Conservation (phyloP, 2,113 vertebrate genomes). For the Sardina pilchardus region DNA sequence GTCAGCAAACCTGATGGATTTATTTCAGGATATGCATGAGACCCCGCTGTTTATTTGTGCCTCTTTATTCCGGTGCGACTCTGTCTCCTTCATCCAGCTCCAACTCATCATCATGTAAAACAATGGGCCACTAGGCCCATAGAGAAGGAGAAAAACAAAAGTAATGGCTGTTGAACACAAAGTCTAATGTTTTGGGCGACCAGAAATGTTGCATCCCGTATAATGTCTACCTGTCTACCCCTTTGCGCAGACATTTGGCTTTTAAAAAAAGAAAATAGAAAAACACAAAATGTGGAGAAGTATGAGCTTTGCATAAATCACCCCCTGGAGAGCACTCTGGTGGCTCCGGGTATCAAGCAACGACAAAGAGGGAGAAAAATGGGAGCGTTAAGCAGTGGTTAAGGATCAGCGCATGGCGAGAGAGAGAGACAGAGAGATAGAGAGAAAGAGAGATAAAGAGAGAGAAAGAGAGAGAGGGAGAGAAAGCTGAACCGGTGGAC, state of each 20-base stretch:
- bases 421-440: background rate
- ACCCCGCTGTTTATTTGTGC: background rate
- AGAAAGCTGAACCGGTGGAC: background rate
- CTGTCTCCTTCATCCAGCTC: background rate
- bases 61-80: background rate
- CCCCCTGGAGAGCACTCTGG: background rate
- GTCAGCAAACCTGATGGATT: background rate
- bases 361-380: constrained; percentile 20
- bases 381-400: background rate
- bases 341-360: background rate
- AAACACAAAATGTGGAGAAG: background rate
- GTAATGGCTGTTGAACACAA: background rate
- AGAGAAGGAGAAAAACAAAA: background rate
- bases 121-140: background rate
- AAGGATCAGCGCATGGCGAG: background rate
- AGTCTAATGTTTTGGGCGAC: background rate
- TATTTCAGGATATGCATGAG: constrained; percentile 4
- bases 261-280: background rate
- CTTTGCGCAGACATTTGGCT: background rate
- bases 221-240: background rate
- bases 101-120: background rate
- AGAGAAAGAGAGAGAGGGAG: background rate
- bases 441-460: background rate
- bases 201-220: background rate
- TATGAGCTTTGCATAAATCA: constrained; percentile 36